Conservation (phyloP, 53 echinoderm and acorn worm genomes). For the Temnopleurus reevesii region DNA sequence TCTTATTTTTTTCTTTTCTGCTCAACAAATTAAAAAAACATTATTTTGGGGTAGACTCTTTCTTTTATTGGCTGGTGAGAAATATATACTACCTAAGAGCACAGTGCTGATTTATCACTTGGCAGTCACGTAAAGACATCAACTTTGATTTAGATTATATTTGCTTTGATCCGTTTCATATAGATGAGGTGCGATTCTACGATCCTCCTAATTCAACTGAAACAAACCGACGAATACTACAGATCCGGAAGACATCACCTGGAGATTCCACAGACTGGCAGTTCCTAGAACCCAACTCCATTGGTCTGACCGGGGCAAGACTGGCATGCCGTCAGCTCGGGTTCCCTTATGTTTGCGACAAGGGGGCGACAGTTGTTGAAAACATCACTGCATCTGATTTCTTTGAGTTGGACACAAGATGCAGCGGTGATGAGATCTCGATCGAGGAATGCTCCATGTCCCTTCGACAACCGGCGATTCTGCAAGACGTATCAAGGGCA, state of each 20-base stretch:
- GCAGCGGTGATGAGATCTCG: not conserved
- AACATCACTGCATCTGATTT: slow-evolving; percentile 11
- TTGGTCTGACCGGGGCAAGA: slow-evolving; percentile 29
- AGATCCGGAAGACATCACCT: not conserved
- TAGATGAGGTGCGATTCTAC: slow-evolving; percentile 29
- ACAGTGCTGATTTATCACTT: too few species aligned
- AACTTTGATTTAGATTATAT: too few species aligned
- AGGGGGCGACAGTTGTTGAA: not conserved
- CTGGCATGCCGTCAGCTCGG: slow-evolving; percentile 40
- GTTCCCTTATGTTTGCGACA: slow-evolving; percentile 22
- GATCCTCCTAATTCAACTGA: not conserved
- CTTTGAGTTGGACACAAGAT: not conserved
- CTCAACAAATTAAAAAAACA: too few species aligned
- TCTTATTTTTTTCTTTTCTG: too few species aligned
- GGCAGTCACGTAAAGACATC: too few species aligned
- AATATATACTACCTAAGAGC: too few species aligned
- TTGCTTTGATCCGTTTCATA: too few species aligned
- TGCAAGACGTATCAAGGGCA: not conserved
- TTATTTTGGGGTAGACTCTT: too few species aligned
- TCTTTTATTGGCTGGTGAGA: too few species aligned
- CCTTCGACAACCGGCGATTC: not conserved
- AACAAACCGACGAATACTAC: not conserved
- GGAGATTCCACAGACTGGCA: not conserved
- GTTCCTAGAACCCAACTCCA: not conserved
- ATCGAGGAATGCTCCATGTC: not conserved